Conservation (phyloP, 2,113 vertebrate species). For the Chitala chitala region DNA sequence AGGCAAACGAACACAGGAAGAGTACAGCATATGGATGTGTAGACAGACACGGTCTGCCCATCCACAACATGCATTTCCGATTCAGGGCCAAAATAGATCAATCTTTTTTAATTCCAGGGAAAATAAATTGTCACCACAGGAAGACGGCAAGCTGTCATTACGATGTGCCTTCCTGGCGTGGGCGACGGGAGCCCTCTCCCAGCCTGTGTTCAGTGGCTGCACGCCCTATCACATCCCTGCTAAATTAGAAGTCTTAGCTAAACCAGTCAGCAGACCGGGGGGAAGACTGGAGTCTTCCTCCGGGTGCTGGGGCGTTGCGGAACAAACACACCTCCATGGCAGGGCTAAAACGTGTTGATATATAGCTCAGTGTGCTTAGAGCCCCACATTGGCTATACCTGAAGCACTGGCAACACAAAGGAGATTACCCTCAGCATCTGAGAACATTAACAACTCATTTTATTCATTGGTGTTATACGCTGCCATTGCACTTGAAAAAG, state of each 20-base stretch:
- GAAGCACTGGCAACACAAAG: not conserved
- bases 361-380: not conserved
- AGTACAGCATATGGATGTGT: too few species aligned
- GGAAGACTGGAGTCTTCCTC: too few species aligned
- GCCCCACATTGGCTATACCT: not conserved
- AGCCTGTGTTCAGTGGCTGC: not conserved
- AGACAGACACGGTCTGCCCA: not conserved
- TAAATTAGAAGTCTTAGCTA: slow-evolving; percentile 18
- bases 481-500: not conserved
- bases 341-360: not conserved
- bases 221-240: not conserved
- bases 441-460: not conserved
- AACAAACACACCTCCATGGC: not conserved
- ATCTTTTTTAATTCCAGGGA: slow-evolving; percentile 16
- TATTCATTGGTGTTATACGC: not conserved
- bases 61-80: not conserved
- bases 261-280: slow-evolving; percentile 1
- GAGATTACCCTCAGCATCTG: not conserved
- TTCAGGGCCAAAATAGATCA: slow-evolving; percentile 4
- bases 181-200: not conserved
- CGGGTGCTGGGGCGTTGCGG: slow-evolving; percentile 8
- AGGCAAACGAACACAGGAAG: not conserved
- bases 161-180: slow-evolving; percentile 14
- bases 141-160: slow-evolving; percentile 15
- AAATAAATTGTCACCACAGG: slow-evolving; percentile 8